Evolutionary conservation across 2,113 vertebrate genomes (phyloP), one percentile per base, ranked within the genome.

Genomic region (Bothrops jararaca): DNA sequence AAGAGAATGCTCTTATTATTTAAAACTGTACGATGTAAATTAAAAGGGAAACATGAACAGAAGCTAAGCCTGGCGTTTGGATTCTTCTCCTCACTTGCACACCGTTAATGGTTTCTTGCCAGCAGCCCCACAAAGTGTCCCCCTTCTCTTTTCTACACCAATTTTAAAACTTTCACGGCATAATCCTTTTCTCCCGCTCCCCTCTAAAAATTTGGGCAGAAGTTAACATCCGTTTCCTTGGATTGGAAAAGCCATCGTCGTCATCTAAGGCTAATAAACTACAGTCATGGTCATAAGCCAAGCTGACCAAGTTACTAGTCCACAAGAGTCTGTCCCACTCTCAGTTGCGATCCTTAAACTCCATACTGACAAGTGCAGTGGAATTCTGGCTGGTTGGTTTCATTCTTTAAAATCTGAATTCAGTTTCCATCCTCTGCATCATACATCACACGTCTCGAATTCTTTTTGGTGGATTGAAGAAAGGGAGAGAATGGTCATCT

Each of bases 1-100:
- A 91, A 85, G 34, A 89, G 85, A 57, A 94, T 90, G 88, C 85
- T 90, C 58, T 92, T 92, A 42, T 92, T 89, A 92, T 94, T 86
- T 89, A 92, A 90, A 92, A 92, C 60, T 94, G 93, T 94, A 92
- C 24, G 23, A 92, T 94, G 88, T 94, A 90, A 91, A 92, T 94
- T 94, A 90, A 92, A 89, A 91, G 86, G 7, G 52, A 13, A 89
- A 58, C 15, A 42, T 24, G 26, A 52, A 34, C 29, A 56, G 89
- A 54, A 89, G 92, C 18, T 48, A 7, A 86, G 57, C 7, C 29
- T 74, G 74, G 42, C 0, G 3, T 58, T 54, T 2, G 7, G 18
- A 85, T 89, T 24, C 69, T 80, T 80, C 39, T 3, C 18, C 69
- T 80, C 69, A 3, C 69, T 48, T 3, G 18, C 34, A 1, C n/a